Evolutionary conservation across 2,113 vertebrate species (phyloP).

Genomic region (Corapipo altera): DNA sequence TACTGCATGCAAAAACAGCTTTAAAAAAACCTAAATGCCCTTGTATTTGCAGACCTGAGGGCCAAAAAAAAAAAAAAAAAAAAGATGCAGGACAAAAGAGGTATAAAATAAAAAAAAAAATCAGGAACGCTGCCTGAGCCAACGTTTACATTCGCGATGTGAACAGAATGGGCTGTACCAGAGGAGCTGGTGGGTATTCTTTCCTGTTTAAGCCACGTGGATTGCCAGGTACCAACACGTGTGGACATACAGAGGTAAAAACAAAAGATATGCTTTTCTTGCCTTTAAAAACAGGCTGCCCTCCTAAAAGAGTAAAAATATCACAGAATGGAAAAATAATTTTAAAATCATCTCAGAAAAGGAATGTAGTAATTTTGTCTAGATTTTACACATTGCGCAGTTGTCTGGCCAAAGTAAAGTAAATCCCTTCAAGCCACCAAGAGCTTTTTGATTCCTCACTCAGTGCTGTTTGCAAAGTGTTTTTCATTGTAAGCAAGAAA

Average conservation of each 20-base stretch:
- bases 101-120: neutral
- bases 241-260: neutral
- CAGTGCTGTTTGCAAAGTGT: neutral
- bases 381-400: neutral
- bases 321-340: neutral
- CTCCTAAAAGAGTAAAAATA: neutral
- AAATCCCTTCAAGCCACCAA: neutral
- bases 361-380: neutral
- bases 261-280: neutral
- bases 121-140: neutral
- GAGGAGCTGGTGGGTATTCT: neutral
- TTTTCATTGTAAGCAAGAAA: neutral
- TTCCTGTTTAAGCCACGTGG: conserved; percentile 31
- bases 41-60: neutral
- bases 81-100: neutral
- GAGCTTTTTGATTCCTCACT: neutral
- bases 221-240: neutral
- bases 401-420: conserved; percentile 11
- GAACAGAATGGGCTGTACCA: neutral
- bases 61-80: neutral
- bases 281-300: neutral
- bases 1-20: neutral
- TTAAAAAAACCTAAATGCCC: neutral
- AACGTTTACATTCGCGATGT: neutral
- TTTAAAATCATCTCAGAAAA: conserved; percentile 2